These are phyloP conservation scores for Lysiphlebus fabarum DNA, from an alignment of 1,140 invertebrate species.

Conservation along the genomic window DNA sequence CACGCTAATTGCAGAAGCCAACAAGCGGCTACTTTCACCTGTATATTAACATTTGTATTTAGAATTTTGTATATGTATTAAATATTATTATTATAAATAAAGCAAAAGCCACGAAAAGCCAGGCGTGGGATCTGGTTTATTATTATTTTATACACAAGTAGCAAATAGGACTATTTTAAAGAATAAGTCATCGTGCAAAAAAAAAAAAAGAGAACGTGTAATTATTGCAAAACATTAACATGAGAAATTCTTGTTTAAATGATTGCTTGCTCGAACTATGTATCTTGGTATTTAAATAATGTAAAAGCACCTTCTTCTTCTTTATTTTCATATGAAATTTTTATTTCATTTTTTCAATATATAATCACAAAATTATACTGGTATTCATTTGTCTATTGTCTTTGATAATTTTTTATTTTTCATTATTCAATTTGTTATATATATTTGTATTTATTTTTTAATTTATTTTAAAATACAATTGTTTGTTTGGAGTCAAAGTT, in stretches of 20 bases:
- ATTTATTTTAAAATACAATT: no score
- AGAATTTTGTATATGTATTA: slow-evolving; percentile 14
- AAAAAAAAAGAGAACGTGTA: slow-evolving; percentile 16
- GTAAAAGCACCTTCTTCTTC: not conserved
- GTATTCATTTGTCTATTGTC: slow-evolving; percentile 5
- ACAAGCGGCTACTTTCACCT: slow-evolving; percentile 26
- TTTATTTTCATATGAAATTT: not conserved
- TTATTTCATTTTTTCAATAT: not conserved
- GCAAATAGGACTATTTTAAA: slow-evolving; percentile 2
- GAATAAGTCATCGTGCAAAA: not conserved
- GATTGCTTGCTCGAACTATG: slow-evolving; percentile 5
- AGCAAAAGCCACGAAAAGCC: slow-evolving; percentile 4
- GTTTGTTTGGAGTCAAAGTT: slow-evolving; percentile 1
- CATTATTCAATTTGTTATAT: not conserved
- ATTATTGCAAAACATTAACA: slow-evolving; percentile 19
- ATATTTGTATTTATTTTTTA: not conserved
- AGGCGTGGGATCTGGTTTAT: slow-evolving; percentile 19
- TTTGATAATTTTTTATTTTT: not conserved
- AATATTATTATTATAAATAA: slow-evolving; percentile 7
- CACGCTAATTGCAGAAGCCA: slow-evolving; percentile 27
- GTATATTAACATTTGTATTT: slow-evolving; percentile 14
- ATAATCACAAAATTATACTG: not conserved
- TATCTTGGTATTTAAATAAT: slow-evolving; percentile 19
- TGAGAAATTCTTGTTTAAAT: slow-evolving; percentile 24
- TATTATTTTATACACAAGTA: not conserved